Conservation (phyloP, 2,888 invertebrate species). For the Parelbella ahira region DNA sequence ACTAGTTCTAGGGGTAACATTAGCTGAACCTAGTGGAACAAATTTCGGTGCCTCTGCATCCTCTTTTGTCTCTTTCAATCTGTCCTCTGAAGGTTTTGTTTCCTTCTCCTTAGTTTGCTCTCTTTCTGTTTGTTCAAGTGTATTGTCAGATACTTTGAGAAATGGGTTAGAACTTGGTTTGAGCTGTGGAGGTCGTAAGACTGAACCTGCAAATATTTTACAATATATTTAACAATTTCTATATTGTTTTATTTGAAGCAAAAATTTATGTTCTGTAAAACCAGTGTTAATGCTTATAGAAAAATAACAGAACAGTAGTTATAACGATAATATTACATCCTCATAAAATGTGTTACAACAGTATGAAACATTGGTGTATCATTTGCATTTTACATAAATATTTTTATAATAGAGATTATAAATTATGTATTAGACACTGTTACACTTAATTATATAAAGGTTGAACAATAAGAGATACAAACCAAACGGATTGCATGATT, state of each 20-base stretch:
- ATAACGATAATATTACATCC: too few species aligned
- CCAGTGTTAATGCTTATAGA: too few species aligned
- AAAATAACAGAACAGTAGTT: too few species aligned
- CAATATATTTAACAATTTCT: background rate
- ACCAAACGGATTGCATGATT: constrained; percentile 65
- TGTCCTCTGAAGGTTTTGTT: constrained; percentile 37
- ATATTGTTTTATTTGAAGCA: too few species aligned
- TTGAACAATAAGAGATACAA: too few species aligned
- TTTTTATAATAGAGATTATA: too few species aligned
- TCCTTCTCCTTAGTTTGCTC: constrained; percentile 43
- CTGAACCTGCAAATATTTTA: constrained; percentile 50
- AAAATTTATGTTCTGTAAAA: too few species aligned
- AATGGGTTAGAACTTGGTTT: constrained; percentile 66
- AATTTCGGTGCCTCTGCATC: constrained; percentile 65
- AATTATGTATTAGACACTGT: too few species aligned
- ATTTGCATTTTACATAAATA: too few species aligned
- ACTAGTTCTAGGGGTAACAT: constrained; percentile 50
- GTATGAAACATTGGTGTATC: too few species aligned
- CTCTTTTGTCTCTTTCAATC: constrained; percentile 49
- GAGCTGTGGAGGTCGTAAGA: constrained; percentile 66
- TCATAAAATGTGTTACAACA: too few species aligned
- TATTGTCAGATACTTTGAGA: constrained; percentile 43
- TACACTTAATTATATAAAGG: too few species aligned
- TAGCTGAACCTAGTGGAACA: constrained; percentile 66
- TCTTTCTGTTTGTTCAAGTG: constrained; percentile 30